Evolutionary conservation across 1,140 invertebrate species (phyloP).

Genomic region (Pseudomyrmex sp.): DNA sequence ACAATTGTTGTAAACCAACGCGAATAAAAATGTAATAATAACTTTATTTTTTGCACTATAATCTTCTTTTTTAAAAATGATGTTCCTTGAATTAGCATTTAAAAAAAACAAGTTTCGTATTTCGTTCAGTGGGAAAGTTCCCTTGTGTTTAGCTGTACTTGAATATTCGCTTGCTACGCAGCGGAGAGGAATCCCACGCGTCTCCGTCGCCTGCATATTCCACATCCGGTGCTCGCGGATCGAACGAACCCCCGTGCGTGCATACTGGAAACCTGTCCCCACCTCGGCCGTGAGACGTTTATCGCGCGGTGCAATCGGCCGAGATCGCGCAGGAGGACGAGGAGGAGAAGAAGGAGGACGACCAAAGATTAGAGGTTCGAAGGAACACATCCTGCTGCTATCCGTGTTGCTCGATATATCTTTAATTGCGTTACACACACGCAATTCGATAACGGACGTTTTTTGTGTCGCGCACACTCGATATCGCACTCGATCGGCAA

Average conservation of each 20-base stretch:
- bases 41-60: no score
- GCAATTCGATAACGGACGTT: constrained; percentile 36
- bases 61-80: no score
- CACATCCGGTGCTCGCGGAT: constrained; percentile 76
- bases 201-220: constrained; percentile 76
- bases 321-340: constrained; percentile 34
- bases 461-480: background rate
- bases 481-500: constrained; percentile 29
- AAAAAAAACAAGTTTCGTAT: constrained; percentile 1
- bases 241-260: constrained; percentile 56
- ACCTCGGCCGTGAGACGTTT: constrained; percentile 40
- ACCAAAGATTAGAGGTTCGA: constrained; percentile 37
- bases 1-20: background rate
- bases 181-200: constrained; percentile 76
- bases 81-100: background rate
- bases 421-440: constrained; percentile 48
- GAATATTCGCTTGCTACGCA: constrained; percentile 55
- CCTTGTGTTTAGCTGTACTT: constrained; percentile 57
- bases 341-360: background rate
- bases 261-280: constrained; percentile 74
- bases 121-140: constrained; percentile 17
- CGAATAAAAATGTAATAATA: background rate
- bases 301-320: constrained; percentile 64
- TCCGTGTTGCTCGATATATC: constrained; percentile 16
- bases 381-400: constrained; percentile 31